phyloP scores from a whole-genome alignment of 1,140 invertebrate species.

The Drosophila orena region DNA sequence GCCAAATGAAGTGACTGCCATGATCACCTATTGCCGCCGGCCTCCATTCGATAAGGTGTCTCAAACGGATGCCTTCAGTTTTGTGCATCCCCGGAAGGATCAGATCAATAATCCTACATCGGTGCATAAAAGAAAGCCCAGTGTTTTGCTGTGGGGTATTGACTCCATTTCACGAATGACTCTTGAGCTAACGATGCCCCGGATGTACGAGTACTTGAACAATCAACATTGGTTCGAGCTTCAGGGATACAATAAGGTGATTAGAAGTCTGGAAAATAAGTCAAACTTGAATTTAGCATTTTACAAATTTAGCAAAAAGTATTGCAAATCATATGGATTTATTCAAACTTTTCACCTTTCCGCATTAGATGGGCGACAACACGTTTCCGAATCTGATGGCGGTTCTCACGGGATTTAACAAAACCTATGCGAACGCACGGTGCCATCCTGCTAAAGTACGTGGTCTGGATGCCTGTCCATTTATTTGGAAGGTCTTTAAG shows the following conservation, averaged over 20 bases:
- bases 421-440: constrained; percentile 80
- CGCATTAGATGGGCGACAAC: constrained; percentile 88
- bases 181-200: constrained; percentile 78
- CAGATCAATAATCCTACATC: neutral
- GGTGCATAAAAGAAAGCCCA: constrained; percentile 20
- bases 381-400: constrained; percentile 94
- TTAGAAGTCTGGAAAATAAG: no score
- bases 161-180: constrained; percentile 83
- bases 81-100: constrained; percentile 53
- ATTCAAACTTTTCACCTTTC: neutral
- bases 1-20: constrained; percentile 44
- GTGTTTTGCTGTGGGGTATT: constrained; percentile 74
- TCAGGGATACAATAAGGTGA: constrained; percentile 76
- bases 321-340: neutral
- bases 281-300: no score
- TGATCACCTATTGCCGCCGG: constrained; percentile 61
- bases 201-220: constrained; percentile 58
- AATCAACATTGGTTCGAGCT: constrained; percentile 63
- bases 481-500: constrained; percentile 92
- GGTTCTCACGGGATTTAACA: constrained; percentile 88
- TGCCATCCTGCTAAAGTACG: constrained; percentile 86
- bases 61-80: constrained; percentile 68
- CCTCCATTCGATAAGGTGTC: constrained; percentile 6
- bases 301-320: no score
- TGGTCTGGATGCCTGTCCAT: constrained; percentile 88